A percentile compares a stretch with the other conserved stretches of the same genome.
phyloP scores from a whole-genome alignment of 2,888 invertebrate genomes.

The Orchesella flavescens region DNA sequence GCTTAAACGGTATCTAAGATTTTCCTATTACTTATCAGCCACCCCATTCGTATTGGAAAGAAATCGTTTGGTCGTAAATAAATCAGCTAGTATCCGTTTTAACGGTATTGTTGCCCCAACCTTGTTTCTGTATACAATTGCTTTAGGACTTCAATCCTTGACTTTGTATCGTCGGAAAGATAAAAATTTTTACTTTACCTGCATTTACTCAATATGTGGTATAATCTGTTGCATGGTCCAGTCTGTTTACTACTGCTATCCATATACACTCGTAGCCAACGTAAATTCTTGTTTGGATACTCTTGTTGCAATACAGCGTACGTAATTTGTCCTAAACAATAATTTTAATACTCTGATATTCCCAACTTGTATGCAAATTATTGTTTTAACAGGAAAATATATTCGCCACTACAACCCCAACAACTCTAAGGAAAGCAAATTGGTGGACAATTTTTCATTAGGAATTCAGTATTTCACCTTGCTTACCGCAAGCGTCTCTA shows the following conservation, averaged over 20 bases:
- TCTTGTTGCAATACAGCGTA: neutral
- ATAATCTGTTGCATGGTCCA: no score
- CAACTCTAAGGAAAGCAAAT: neutral
- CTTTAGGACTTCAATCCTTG: neutral
- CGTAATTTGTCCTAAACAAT: neutral
- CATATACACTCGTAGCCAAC: neutral
- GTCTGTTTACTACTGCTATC: neutral
- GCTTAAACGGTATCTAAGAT: no score
- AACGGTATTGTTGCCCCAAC: no score
- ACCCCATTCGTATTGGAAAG: no score
- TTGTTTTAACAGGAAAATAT: neutral
- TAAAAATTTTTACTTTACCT: conserved; percentile 1
- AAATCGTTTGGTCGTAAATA: no score
- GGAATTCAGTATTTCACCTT: neutral
- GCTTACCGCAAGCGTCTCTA: conserved; percentile 6
- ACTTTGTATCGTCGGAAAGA: neutral
- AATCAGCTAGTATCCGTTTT: no score
- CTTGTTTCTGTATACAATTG: no score
- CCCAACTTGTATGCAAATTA: neutral
- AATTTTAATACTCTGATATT: neutral
- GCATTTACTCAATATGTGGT: neutral
- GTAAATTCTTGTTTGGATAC: neutral
- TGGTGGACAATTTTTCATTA: neutral
- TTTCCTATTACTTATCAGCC: no score
- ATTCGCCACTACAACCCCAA: conserved; percentile 19